phyloP scores from a whole-genome alignment of 2,797 vertebrate species.

The Leptoclinus maculatus region DNA sequence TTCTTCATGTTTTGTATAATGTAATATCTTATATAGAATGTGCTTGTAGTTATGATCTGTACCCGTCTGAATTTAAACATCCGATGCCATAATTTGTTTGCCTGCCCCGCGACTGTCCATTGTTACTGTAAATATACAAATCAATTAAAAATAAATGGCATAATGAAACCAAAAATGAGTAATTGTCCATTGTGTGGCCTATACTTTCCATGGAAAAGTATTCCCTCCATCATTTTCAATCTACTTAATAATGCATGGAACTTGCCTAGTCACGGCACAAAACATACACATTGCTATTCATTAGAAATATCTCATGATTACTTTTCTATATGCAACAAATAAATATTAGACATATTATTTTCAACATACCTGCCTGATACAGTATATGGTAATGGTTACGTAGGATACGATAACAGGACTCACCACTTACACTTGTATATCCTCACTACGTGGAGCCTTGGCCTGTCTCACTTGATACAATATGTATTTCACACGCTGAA shows the following conservation, averaged over 20 bases:
- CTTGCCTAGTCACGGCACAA: not conserved
- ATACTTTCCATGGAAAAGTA: conserved; percentile 33
- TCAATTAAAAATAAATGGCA: not conserved
- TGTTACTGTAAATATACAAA: not conserved
- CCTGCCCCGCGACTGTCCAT: not conserved
- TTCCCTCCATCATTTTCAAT: conserved; percentile 23
- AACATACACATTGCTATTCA: conserved; percentile 27
- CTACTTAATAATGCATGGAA: conserved; percentile 52
- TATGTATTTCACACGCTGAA: not conserved
- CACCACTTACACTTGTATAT: conserved; percentile 13
- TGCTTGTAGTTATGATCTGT: not conserved
- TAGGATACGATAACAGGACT: not conserved
- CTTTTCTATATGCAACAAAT: conserved; percentile 63
- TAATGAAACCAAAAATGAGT: conserved; percentile 2
- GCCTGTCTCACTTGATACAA: conserved; percentile 17
- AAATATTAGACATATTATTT: conserved; percentile 56
- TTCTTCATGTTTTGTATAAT: not conserved
- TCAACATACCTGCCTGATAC: conserved; percentile 5
- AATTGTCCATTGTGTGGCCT: conserved; percentile 29
- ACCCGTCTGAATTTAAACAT: not conserved
- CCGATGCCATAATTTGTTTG: not conserved
- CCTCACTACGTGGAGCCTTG: not conserved
- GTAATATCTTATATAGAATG: not conserved
- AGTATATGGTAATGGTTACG: conserved; percentile 25
- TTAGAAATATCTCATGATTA: conserved; percentile 51